Evolutionary conservation across 2,888 invertebrate species (phyloP).

Genomic region (Platycheirus rosarum): DNA sequence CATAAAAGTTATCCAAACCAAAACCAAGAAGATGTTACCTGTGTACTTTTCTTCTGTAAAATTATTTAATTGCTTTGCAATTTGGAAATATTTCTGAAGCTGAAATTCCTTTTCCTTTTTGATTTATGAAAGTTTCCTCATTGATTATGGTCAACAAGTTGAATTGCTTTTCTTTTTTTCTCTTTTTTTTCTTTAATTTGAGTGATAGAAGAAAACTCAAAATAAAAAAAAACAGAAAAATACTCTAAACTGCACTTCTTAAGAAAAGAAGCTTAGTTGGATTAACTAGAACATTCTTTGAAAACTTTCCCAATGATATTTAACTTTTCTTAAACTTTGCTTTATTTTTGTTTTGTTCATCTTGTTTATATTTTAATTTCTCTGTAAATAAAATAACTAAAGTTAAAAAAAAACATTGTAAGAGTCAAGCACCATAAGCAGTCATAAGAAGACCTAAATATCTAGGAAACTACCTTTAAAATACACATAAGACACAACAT

Average conservation of each 20-base stretch:
- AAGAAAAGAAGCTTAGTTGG: background rate
- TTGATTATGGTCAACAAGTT: conserved; percentile 16
- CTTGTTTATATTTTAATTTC: background rate
- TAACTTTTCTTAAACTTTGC: background rate
- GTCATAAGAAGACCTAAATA: conserved; percentile 39
- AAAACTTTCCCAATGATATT: conserved; percentile 1
- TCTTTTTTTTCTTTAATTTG: background rate
- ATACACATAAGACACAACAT: background rate
- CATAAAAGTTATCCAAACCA: conserved; percentile 31
- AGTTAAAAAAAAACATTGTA: conserved; percentile 47
- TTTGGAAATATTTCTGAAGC: conserved; percentile 27
- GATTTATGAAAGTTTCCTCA: conserved; percentile 48
- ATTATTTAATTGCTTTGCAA: conserved; percentile 51
- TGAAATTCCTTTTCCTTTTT: conserved; percentile 49
- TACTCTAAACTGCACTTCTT: background rate
- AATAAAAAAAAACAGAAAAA: too few relatives aligned
- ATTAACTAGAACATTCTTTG: background rate
- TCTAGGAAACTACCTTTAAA: conserved; percentile 17
- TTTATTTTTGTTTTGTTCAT: conserved; percentile 3
- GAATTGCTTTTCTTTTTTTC: conserved; percentile 12
- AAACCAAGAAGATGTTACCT: conserved; percentile 17
- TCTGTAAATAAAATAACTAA: conserved; percentile 57
- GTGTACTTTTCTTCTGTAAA: conserved; percentile 1
- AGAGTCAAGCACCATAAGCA: conserved; percentile 71
- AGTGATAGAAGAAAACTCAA: background rate